Base-by-base conservation (phyloP, 2,797 vertebrate genomes). In the Rhyacichthys aspro region DNA sequence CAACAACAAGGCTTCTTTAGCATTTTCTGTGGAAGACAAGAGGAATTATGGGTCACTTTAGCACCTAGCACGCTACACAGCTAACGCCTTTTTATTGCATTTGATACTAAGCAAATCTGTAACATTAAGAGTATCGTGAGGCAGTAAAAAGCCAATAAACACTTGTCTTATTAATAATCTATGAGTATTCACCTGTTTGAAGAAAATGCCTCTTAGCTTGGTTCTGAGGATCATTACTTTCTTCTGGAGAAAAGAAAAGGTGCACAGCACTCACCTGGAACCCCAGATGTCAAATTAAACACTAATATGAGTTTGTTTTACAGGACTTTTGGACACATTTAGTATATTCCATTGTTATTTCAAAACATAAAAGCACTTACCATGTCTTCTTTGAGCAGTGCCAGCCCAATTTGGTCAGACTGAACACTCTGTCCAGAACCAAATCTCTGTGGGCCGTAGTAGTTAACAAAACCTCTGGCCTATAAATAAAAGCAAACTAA, bases 381-480 rank as follows among this genome's bases (percentile, higher is more conserved):
- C 96, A 94, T 93, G 76, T 97, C 92, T 72, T 89, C 94, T 76
- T 94, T 96, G 67, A 99, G 90, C 63, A 98, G 88, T 67, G 95
- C 94, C 75, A 98, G 86, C 68, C 97, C 97, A 33, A 98, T 93
- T 73, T 88, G 88, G 87, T 98, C 95, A 6, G 96, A 93, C 75
- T 93, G 94, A 68, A 95, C 68, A 16, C 88, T 93, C 66, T 93
- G 94, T 49, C 90, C 92, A 32, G 88, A 93, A 43, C 96, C 97
- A 90, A 99, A 99, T 78, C 96, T 90, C 87, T 99, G 96, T 1
- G 95, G 94, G 59, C 97, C 97, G 0, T 97, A 99, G 79, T 96
- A 97, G 89, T 99, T 99, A 54, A 98, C 94, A 81, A 99, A 99
- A 3, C 97, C 96, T 81, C 89, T 93, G 65, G 34, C 68, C 97